A percentile compares a stretch with the other conserved stretches of the same genome.
phyloP scores from a whole-genome alignment of 2,888 invertebrate genomes.

The Amphipoea oculea region DNA sequence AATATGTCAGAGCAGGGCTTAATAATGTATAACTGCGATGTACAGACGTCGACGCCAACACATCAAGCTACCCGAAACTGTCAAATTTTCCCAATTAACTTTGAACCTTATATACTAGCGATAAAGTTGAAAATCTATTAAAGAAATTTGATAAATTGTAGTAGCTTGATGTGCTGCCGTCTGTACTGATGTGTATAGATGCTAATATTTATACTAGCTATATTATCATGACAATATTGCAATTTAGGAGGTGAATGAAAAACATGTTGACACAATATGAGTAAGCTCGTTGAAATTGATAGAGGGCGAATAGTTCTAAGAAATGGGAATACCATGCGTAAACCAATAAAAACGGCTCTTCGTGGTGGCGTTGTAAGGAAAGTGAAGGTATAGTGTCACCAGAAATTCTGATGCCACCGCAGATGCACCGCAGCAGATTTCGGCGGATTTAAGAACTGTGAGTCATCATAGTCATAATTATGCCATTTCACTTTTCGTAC shows the following conservation, averaged over 20 bases:
- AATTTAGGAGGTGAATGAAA: not conserved
- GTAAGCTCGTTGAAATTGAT: not conserved
- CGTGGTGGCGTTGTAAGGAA: not conserved
- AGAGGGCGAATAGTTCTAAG: not conserved
- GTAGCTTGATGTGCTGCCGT: too few relatives aligned
- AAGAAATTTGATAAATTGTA: too few relatives aligned
- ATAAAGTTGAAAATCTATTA: too few relatives aligned
- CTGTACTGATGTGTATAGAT: not conserved
- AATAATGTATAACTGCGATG: constrained; percentile 35
- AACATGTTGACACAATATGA: not conserved
- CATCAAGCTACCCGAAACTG: too few relatives aligned
- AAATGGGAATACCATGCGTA: not conserved
- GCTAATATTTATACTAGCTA: not conserved
- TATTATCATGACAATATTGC: not conserved
- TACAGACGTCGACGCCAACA: too few relatives aligned
- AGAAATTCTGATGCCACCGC: not conserved
- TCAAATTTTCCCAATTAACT: too few relatives aligned
- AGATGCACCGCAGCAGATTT: too few relatives aligned
- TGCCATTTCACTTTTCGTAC: not conserved
- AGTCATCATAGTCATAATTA: not conserved
- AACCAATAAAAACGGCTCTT: not conserved
- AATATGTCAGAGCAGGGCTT: constrained; percentile 56
- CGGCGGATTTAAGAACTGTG: too few relatives aligned
- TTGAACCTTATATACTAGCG: too few relatives aligned
- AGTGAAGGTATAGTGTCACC: not conserved